Conservation (phyloP, 2,797 vertebrate genomes). For the Spatula clypeata region DNA sequence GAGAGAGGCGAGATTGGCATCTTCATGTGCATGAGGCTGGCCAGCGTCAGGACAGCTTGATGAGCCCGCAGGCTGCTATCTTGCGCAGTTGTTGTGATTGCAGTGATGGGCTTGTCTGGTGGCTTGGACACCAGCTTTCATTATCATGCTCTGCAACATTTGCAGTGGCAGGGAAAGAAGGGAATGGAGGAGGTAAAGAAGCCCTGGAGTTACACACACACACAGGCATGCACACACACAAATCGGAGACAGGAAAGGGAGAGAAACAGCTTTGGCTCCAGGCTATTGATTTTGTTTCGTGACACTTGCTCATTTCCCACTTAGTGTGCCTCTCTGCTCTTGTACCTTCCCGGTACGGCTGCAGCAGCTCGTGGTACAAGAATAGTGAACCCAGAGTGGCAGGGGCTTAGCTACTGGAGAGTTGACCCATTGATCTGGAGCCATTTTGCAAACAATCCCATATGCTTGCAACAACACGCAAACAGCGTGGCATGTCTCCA, state of each 20-base stretch:
- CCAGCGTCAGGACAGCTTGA: constrained; percentile 24
- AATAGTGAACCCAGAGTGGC: not conserved
- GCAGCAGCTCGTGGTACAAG: not conserved
- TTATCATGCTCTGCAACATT: constrained; percentile 23
- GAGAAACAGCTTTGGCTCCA: constrained; percentile 40
- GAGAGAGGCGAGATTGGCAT: constrained; percentile 42
- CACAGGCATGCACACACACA: not conserved
- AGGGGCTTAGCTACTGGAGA: not conserved
- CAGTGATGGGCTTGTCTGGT: constrained; percentile 63
- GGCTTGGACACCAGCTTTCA: constrained; percentile 63
- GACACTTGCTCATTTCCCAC: constrained; percentile 23
- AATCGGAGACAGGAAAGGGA: constrained; percentile 14
- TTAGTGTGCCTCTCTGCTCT: not conserved
- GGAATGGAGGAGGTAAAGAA: not conserved
- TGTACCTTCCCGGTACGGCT: constrained; percentile 13
- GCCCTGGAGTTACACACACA: not conserved
- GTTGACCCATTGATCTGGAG: not conserved
- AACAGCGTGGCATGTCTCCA: not conserved
- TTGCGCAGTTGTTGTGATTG: not conserved
- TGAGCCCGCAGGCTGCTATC: constrained; percentile 70
- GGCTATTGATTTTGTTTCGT: not conserved
- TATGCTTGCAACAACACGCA: not conserved
- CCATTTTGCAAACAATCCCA: not conserved
- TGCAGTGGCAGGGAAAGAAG: not conserved
- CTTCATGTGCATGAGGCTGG: constrained; percentile 13